Evolutionary conservation across 1,140 invertebrate genomes (phyloP).

Genomic region (Drosophila willistoni): DNA sequence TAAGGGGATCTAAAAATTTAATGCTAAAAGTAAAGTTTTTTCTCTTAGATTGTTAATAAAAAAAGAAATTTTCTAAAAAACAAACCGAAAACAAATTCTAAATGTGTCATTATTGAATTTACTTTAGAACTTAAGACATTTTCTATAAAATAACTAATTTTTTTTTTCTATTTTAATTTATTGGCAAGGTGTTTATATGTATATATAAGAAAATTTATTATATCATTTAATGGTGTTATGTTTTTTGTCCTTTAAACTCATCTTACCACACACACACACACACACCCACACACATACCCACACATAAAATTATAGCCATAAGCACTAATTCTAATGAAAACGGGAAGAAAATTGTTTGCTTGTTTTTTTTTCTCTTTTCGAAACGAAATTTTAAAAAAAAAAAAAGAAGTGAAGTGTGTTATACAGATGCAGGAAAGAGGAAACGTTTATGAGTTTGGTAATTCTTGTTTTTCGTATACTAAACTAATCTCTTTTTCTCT

Average conservation of each 20-base stretch:
- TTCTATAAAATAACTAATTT: slow-evolving; percentile 46
- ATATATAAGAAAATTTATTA: not conserved
- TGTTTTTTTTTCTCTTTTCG: slow-evolving; percentile 46
- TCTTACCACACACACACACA: slow-evolving; percentile 38
- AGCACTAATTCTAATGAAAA: slow-evolving; percentile 40
- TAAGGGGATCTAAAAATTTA: not conserved
- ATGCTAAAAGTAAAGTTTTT: not conserved
- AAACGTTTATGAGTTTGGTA: slow-evolving; percentile 59
- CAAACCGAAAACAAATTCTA: slow-evolving; percentile 65
- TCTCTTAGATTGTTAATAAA: slow-evolving; percentile 62
- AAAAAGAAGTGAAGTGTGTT: not conserved
- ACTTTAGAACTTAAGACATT: slow-evolving; percentile 59
- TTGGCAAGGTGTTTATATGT: slow-evolving; percentile 13
- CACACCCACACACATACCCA: slow-evolving; percentile 20
- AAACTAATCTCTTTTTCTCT: slow-evolving; percentile 45
- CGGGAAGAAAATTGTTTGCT: slow-evolving; percentile 56
- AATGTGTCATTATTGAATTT: slow-evolving; percentile 78
- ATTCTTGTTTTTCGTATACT: slow-evolving; percentile 17
- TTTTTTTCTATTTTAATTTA: slow-evolving; percentile 34
- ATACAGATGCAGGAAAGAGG: slow-evolving; percentile 21
- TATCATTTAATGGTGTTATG: slow-evolving; percentile 70
- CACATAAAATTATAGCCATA: slow-evolving; percentile 16
- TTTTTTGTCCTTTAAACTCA: slow-evolving; percentile 60
- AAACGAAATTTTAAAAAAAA: slow-evolving; percentile 14
- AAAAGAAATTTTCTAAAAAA: slow-evolving; percentile 61